Evolutionary conservation across 2,113 vertebrate species (phyloP).

Genomic region (Chionomys nivalis): DNA sequence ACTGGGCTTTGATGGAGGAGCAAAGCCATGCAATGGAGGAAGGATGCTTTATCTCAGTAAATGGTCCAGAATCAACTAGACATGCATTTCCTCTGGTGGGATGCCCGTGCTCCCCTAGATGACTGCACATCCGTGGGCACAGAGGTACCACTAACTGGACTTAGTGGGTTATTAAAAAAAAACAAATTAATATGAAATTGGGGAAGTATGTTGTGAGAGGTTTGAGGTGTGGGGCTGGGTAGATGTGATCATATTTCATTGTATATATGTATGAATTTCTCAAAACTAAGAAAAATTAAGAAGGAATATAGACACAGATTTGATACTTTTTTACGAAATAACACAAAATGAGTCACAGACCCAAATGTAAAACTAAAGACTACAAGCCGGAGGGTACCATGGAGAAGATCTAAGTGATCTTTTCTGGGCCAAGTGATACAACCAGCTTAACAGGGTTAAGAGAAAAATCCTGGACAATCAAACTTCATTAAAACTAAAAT

Average conservation of each 20-base stretch:
- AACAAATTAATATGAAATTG: not conserved
- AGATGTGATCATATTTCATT: not conserved
- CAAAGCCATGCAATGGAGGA: not conserved
- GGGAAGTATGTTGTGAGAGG: not conserved
- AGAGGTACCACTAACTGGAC: not conserved
- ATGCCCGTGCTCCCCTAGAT: no score
- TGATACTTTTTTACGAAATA: not conserved
- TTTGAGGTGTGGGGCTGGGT: no score
- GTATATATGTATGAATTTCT: not conserved
- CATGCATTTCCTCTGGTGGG: no score
- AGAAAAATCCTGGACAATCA: not conserved
- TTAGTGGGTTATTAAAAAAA: not conserved
- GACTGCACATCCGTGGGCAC: not conserved
- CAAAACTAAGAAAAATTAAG: not conserved
- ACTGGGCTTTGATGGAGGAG: not conserved
- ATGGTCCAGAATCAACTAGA: not conserved
- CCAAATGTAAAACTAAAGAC: not conserved
- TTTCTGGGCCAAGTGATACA: not conserved
- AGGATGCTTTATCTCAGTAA: not conserved
- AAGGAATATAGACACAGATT: not conserved
- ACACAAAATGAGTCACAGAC: not conserved
- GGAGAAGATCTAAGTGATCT: not conserved
- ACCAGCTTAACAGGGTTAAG: not conserved
- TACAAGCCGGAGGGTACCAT: not conserved
- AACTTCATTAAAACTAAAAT: no score